Percentiles rank a stretch among this genome's conserved stretches.
Conservation (phyloP, 1,140 invertebrate genomes). For the Drosophila varians region DNA sequence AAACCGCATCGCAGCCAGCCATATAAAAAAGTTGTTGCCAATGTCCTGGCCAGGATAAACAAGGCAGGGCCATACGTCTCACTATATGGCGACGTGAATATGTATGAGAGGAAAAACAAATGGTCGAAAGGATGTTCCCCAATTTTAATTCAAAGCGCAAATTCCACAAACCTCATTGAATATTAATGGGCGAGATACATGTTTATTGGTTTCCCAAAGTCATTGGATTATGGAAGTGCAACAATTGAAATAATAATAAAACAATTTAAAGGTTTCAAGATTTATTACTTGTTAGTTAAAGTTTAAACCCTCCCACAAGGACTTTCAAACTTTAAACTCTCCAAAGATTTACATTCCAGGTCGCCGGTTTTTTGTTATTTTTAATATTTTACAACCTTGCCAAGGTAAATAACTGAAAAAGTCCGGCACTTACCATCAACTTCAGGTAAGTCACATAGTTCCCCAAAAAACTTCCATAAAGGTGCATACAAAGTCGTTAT, state of each 20-base stretch:
- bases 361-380: neutral
- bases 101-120: constrained; percentile 2
- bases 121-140: constrained; percentile 9
- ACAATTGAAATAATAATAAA: neutral
- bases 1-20: constrained; percentile 59
- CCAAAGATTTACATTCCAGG: neutral
- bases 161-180: neutral
- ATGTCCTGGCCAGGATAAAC: constrained; percentile 22
- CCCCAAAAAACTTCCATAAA: constrained; percentile 34
- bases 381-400: constrained; percentile 12
- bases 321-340: neutral
- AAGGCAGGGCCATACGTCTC: constrained; percentile 27
- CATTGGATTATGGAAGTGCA: neutral
- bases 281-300: no score
- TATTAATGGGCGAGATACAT: neutral
- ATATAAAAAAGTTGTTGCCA: constrained; percentile 49
- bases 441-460: constrained; percentile 36
- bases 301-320: neutral
- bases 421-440: constrained; percentile 11
- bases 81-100: constrained; percentile 28
- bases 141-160: constrained; percentile 8
- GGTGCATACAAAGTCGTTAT: constrained; percentile 30
- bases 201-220: neutral
- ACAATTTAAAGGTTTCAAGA: neutral
- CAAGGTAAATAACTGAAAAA: constrained; percentile 27